Evolutionary conservation across 1,140 invertebrate genomes (phyloP).

Genomic region (Drosophila varians): DNA sequence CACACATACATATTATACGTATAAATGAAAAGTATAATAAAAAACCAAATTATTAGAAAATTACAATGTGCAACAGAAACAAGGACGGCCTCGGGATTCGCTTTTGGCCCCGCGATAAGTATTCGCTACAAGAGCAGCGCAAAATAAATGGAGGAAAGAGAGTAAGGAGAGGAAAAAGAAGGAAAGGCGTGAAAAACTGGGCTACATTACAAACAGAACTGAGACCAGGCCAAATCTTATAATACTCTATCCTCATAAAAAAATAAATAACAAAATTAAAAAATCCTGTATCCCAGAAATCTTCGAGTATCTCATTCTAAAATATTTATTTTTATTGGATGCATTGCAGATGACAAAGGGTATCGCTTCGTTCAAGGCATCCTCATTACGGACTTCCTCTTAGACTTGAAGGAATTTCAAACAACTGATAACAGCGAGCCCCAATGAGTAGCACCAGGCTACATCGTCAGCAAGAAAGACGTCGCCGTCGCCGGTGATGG

Average conservation of each 20-base stretch:
- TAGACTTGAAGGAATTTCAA: slow-evolving; percentile 44
- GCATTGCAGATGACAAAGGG: neutral
- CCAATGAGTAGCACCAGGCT: slow-evolving; percentile 1
- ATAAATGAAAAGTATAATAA: slow-evolving; percentile 9
- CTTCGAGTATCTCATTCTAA: too few species aligned
- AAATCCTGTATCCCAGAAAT: too few species aligned
- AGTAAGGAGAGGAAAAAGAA: slow-evolving; percentile 1
- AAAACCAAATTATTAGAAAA: slow-evolving; percentile 73
- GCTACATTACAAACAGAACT: neutral
- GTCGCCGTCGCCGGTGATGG: slow-evolving; percentile 31
- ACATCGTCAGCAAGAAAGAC: slow-evolving; percentile 6
- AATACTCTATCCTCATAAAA: neutral
- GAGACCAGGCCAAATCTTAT: neutral
- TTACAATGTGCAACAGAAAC: slow-evolving; percentile 64
- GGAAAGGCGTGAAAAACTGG: neutral
- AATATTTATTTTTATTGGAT: neutral
- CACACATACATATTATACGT: slow-evolving; percentile 17
- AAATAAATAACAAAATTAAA: too few species aligned
- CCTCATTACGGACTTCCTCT: neutral
- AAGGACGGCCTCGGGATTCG: slow-evolving; percentile 74
- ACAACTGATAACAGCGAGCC: slow-evolving; percentile 59
- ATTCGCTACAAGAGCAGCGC: slow-evolving; percentile 27
- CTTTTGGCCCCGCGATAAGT: slow-evolving; percentile 73
- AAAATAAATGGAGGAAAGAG: slow-evolving; percentile 8
- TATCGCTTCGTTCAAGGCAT: neutral